phyloP scores from a whole-genome alignment of 2,888 invertebrate species.

The Leptodirus hochenwartii region DNA sequence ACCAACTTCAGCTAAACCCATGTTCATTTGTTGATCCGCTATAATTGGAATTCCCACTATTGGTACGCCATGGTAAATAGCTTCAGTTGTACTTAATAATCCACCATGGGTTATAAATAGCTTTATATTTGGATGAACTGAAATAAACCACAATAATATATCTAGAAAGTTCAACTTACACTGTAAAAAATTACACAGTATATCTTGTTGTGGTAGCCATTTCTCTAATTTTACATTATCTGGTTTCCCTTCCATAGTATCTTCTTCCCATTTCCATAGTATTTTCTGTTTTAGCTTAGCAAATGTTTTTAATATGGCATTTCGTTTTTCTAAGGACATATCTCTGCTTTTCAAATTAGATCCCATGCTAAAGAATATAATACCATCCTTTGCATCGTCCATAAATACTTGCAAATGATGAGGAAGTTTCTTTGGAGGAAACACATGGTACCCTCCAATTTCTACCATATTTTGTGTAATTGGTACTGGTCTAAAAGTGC shows the following conservation, averaged over 20 bases:
- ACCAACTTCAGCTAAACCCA: constrained; percentile 23
- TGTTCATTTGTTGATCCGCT: constrained; percentile 31
- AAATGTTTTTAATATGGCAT: constrained; percentile 36
- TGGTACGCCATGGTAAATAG: constrained; percentile 29
- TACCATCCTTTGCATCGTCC: constrained; percentile 32
- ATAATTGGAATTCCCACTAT: constrained; percentile 31
- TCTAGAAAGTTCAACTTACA: background rate
- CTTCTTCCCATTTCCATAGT: constrained; percentile 51
- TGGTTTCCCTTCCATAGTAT: constrained; percentile 32
- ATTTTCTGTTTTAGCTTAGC: constrained; percentile 39
- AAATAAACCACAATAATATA: too few species aligned
- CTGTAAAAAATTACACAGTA: constrained; percentile 18
- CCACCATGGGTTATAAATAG: constrained; percentile 38
- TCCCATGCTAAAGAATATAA: constrained; percentile 39
- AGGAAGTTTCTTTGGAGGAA: constrained; percentile 12
- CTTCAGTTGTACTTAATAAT: constrained; percentile 28
- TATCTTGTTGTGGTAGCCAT: constrained; percentile 44
- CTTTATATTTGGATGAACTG: constrained; percentile 35
- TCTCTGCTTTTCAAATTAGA: constrained; percentile 35
- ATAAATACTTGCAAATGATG: constrained; percentile 30
- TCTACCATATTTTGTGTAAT: constrained; percentile 34
- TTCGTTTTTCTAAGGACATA: constrained; percentile 30
- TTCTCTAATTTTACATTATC: constrained; percentile 36
- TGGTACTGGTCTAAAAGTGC: constrained; percentile 29
- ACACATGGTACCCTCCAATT: constrained; percentile 31